These are phyloP conservation scores for Corella eumyota DNA, from an alignment of 23 tunicate genomes.

Conservation along the genomic window DNA sequence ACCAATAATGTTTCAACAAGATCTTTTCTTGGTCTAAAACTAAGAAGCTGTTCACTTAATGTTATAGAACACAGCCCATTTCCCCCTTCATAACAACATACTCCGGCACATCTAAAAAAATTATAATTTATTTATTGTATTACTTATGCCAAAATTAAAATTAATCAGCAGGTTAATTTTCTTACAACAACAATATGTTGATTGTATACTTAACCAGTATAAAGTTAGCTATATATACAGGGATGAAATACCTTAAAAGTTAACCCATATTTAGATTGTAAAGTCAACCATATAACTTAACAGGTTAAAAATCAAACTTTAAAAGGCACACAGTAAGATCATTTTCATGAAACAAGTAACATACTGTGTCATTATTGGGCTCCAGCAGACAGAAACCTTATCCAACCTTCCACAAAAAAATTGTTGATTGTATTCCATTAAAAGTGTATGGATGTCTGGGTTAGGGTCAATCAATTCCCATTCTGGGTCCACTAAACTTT, in stretches of 20 bases:
- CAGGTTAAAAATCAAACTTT: not conserved
- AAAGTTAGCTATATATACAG: too few species aligned
- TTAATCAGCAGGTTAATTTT: too few species aligned
- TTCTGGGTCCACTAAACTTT: constrained; percentile 53
- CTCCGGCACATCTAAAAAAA: constrained; percentile 85
- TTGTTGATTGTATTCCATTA: constrained; percentile 47
- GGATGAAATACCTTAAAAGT: too few species aligned
- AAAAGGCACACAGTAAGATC: not conserved
- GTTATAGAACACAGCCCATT: constrained; percentile 81
- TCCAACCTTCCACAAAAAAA: constrained; percentile 62
- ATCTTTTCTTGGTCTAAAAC: constrained; percentile 78
- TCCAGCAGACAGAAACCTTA: constrained; percentile 88
- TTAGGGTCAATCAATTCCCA: constrained; percentile 94
- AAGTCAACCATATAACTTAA: too few species aligned
- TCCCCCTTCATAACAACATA: constrained; percentile 87
- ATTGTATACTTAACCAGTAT: too few species aligned
- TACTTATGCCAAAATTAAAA: too few species aligned
- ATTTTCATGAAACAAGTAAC: constrained; percentile 3
- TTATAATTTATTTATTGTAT: too few species aligned
- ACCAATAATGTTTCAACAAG: constrained; percentile 89
- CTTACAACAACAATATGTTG: too few species aligned
- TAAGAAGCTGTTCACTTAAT: constrained; percentile 77
- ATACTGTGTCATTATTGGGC: constrained; percentile 89
- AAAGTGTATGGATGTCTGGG: constrained; percentile 60
- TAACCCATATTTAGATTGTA: too few species aligned